Conservation (phyloP, 2,797 vertebrate species). For the Danio tinwini region DNA sequence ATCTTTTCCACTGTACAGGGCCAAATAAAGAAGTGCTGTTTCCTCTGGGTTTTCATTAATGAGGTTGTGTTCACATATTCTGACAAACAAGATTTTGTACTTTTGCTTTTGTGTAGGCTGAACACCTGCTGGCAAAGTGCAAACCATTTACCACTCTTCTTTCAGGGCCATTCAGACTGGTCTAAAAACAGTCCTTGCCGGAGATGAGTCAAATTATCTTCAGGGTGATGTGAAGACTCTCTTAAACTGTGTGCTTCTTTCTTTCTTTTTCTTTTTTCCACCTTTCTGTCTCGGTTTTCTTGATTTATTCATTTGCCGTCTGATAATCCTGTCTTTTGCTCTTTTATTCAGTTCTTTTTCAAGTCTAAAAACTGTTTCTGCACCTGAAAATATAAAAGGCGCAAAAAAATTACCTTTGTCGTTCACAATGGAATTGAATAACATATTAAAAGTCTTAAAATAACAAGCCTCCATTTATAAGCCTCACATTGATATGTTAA, state of each 20-base stretch:
- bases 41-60: constrained; percentile 7
- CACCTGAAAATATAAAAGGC: neutral
- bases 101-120: constrained; percentile 40
- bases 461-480: neutral
- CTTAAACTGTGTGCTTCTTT: neutral
- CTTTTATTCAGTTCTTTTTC: constrained; percentile 3
- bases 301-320: constrained; percentile 1
- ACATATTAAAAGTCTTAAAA: neutral
- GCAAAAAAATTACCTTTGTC: neutral
- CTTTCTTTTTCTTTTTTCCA: neutral
- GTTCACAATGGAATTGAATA: neutral
- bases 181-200: constrained; percentile 8
- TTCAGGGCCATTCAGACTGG: constrained; percentile 6
- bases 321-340: constrained; percentile 3
- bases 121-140: constrained; percentile 35
- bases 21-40: neutral
- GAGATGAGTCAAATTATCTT: constrained; percentile 47
- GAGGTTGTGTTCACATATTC: neutral
- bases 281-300: neutral
- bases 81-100: constrained; percentile 2
- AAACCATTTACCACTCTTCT: constrained; percentile 12
- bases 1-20: too few relatives aligned
- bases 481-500: neutral
- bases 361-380: neutral
- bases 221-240: constrained; percentile 19